A percentile compares a stretch with the other conserved stretches of the same genome.
These are phyloP conservation scores for Cryptocephalus moraei DNA, from an alignment of 2,888 invertebrate species.

Conservation along the genomic window DNA sequence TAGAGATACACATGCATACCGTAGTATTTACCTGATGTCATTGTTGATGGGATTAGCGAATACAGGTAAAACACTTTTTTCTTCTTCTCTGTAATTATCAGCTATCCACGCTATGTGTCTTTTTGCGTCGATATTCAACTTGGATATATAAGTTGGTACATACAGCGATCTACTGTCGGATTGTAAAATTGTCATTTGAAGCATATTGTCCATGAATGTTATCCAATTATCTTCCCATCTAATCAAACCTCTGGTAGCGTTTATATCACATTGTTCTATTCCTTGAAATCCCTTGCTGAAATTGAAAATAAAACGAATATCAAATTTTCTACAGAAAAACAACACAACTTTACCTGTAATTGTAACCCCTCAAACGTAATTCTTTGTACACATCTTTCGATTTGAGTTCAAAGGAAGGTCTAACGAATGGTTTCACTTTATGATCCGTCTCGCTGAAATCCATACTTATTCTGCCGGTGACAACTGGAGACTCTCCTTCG, in stretches of 20 bases:
- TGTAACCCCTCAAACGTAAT: conserved; percentile 59
- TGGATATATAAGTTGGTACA: conserved; percentile 30
- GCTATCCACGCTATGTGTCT: conserved; percentile 20
- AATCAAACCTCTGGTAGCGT: conserved; percentile 14
- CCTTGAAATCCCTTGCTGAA: conserved; percentile 22
- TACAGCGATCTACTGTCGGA: conserved; percentile 56
- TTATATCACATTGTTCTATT: conserved; percentile 18
- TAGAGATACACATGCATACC: not conserved
- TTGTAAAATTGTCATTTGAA: conserved; percentile 63
- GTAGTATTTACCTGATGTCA: conserved; percentile 17
- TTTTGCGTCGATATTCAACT: conserved; percentile 6
- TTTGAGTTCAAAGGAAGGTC: conserved; percentile 36
- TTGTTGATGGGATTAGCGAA: conserved; percentile 36
- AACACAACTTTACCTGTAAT: conserved; percentile 24
- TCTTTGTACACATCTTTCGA: conserved; percentile 58
- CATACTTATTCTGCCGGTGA: conserved; percentile 32
- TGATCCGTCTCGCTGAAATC: not conserved
- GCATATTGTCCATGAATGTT: conserved; percentile 78
- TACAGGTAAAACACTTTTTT: conserved; percentile 21
- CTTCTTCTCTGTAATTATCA: conserved; percentile 3
- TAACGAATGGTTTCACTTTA: conserved; percentile 15
- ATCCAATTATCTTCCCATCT: conserved; percentile 58
- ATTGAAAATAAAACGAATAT: not conserved
- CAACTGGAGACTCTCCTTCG: too few relatives aligned
- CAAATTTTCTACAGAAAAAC: not conserved